These are phyloP conservation scores for Chiloscyllium punctatum DNA, from an alignment of 2,797 vertebrate genomes.

Conservation along the genomic window DNA sequence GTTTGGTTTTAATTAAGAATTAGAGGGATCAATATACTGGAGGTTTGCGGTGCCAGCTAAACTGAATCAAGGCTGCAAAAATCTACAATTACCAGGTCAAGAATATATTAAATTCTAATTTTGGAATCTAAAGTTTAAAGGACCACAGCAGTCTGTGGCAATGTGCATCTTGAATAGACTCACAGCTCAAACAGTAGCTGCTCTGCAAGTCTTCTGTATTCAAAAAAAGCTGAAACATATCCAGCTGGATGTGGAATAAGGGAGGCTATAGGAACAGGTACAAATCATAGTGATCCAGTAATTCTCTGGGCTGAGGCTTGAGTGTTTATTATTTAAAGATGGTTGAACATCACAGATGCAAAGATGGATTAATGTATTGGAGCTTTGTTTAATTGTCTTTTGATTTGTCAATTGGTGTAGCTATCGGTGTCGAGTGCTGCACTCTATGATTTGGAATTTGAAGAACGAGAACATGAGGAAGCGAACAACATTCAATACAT, in stretches of 20 bases:
- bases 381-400: not conserved
- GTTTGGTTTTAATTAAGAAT: not conserved
- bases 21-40: not conserved
- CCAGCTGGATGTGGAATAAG: not conserved
- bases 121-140: not conserved
- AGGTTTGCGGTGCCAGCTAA: not conserved
- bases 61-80: not conserved
- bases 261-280: not conserved
- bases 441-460: no score
- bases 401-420: not conserved
- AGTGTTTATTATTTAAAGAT: not conserved
- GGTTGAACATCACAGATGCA: not conserved
- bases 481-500: no score
- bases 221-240: not conserved
- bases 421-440: not conserved
- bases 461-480: no score
- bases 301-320: not conserved
- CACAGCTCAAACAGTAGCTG: not conserved
- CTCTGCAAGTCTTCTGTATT: not conserved
- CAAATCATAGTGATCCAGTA: not conserved
- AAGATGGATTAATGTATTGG: not conserved
- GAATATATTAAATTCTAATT: not conserved
- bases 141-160: not conserved
- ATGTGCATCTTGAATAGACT: not conserved
- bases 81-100: not conserved